Conservation (phyloP, 2,797 vertebrate species). For the Natrix natrix region DNA sequence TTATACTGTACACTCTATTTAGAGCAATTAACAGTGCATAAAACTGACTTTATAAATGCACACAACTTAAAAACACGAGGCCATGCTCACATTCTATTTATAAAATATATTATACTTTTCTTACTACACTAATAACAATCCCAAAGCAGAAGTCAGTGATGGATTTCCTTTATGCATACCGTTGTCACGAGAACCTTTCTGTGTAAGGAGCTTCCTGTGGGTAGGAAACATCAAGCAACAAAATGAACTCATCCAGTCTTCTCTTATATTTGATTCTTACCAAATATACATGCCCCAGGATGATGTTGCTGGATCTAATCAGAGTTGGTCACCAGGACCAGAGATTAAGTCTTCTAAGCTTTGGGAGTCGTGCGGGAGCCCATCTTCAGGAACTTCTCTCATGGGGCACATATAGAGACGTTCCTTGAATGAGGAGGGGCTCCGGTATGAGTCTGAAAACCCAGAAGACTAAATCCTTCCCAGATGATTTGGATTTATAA, state of each 20-base stretch:
- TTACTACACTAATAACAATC: neutral
- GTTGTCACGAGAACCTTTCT: neutral
- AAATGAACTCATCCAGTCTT: neutral
- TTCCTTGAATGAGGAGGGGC: neutral
- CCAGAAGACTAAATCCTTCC: neutral
- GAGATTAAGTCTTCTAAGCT: neutral
- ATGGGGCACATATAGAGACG: fast-evolving
- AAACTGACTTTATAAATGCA: neutral
- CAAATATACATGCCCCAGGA: neutral
- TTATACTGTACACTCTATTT: too few relatives aligned
- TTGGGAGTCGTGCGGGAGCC: neutral
- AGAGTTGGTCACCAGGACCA: neutral
- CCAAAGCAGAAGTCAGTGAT: neutral
- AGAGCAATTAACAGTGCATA: neutral
- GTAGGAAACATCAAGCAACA: neutral
- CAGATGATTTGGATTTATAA: neutral
- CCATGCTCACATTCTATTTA: neutral
- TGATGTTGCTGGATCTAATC: neutral
- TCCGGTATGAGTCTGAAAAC: neutral
- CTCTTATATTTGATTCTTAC: neutral
- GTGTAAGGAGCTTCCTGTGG: too few relatives aligned
- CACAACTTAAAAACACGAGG: neutral
- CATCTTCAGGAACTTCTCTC: neutral
- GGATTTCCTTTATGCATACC: neutral
- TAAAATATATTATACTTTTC: neutral